Conservation (phyloP, 2,888 invertebrate genomes). For the Eulithis testata region DNA sequence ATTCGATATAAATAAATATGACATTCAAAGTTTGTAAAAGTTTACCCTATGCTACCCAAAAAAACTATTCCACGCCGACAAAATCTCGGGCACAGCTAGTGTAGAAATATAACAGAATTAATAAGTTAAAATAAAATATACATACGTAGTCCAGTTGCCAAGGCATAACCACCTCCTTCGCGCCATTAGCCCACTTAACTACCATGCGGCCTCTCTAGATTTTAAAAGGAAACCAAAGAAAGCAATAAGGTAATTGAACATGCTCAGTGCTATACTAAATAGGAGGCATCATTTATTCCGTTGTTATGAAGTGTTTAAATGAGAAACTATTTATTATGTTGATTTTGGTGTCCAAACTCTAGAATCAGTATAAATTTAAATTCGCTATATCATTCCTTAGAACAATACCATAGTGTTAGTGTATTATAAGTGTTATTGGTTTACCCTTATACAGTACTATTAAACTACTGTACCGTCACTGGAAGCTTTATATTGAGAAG, state of each 20-base stretch:
- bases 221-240: conserved; percentile 72
- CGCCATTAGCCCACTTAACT: conserved; percentile 83
- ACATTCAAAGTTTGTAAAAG: too few species aligned
- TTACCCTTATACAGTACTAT: too few species aligned
- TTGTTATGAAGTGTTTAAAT: conserved; percentile 10
- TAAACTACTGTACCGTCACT: too few species aligned
- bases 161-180: conserved; percentile 81
- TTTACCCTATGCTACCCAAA: too few species aligned
- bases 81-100: not conserved
- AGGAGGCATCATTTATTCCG: conserved; percentile 20
- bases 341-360: conserved; percentile 7
- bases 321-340: conserved; percentile 4
- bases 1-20: too few species aligned
- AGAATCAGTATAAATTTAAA: conserved; percentile 23
- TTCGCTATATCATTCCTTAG: not conserved
- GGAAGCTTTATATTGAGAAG: too few species aligned
- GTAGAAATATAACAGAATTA: conserved; percentile 27
- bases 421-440: not conserved
- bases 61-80: too few species aligned
- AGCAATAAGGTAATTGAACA: conserved; percentile 71
- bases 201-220: conserved; percentile 82
- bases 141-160: conserved; percentile 81
- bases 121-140: conserved; percentile 58
- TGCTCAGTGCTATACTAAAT: conserved; percentile 55
- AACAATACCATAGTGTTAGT: not conserved